Evolutionary conservation across 2,797 vertebrate genomes (phyloP).

Genomic region (Smutsia gigantea): DNA sequence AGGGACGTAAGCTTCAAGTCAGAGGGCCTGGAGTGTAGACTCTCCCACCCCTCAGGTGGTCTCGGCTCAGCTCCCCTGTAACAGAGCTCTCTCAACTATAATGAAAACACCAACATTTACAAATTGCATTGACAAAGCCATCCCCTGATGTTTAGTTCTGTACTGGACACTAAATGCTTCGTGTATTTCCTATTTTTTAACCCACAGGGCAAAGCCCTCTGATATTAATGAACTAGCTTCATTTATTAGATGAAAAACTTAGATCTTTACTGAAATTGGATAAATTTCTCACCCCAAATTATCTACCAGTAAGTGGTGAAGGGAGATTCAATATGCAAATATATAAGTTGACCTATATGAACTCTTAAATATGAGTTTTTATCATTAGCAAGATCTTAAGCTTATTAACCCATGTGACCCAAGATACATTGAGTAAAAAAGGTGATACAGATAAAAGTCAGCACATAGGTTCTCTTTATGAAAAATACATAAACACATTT

Average conservation of each 20-base stretch:
- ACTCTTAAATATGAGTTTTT: not conserved
- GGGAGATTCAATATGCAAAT: not conserved
- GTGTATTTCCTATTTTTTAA: not conserved
- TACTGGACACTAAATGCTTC: too few species aligned
- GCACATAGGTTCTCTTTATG: not conserved
- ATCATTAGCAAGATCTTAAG: constrained; percentile 6
- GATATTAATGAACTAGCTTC: not conserved
- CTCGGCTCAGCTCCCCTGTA: not conserved
- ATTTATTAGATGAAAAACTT: not conserved
- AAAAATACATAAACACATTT: not conserved
- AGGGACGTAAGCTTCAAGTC: not conserved
- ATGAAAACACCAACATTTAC: not conserved
- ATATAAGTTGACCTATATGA: not conserved
- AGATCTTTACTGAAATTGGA: not conserved
- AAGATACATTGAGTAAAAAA: not conserved
- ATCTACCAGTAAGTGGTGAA: not conserved
- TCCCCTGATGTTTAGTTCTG: not conserved
- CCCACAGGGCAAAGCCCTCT: not conserved
- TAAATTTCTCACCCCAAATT: not conserved
- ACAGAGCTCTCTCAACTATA: not conserved
- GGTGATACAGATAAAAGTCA: not conserved
- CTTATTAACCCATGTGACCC: not conserved
- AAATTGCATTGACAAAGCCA: not conserved
- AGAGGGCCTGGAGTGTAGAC: not conserved
- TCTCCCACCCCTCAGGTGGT: not conserved